A percentile compares a stretch with the other conserved stretches of the same genome.
Conservation (phyloP, 2,113 vertebrate genomes). For the Sinocyclocheilus anophthalmus region DNA sequence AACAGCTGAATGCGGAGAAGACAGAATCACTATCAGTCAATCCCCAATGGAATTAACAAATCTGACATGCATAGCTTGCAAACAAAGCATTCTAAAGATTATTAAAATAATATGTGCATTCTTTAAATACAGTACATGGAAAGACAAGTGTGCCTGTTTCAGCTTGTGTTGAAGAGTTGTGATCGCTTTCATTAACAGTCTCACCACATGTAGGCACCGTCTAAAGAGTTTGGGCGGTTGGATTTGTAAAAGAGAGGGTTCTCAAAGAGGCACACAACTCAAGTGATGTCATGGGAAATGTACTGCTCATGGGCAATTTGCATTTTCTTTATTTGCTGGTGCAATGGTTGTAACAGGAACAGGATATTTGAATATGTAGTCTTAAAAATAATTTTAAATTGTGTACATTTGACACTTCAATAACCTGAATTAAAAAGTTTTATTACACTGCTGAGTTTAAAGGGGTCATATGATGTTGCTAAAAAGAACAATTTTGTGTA, state of each 20-base stretch:
- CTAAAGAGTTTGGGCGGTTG: neutral
- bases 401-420: neutral
- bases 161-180: neutral
- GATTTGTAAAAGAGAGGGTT: constrained; percentile 31
- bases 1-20: neutral
- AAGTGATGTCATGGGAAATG: constrained; percentile 44
- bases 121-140: neutral
- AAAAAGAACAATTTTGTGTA: too few relatives aligned
- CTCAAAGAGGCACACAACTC: constrained; percentile 36
- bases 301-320: constrained; percentile 13
- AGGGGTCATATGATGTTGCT: too few relatives aligned
- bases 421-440: neutral
- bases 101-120: constrained; percentile 7
- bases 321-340: constrained; percentile 25
- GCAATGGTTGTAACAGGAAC: neutral
- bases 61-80: neutral
- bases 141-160: neutral
- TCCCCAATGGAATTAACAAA: neutral
- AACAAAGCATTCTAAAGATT: neutral
- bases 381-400: neutral
- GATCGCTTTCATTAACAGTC: constrained; percentile 25
- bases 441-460: neutral
- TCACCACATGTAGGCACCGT: neutral
- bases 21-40: neutral
- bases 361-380: constrained; percentile 5